A percentile compares a stretch with the other conserved stretches of the same genome.
These are phyloP conservation scores for Brachypodius melanocephalos DNA, from an alignment of 2,113 vertebrate species.

Conservation along the genomic window DNA sequence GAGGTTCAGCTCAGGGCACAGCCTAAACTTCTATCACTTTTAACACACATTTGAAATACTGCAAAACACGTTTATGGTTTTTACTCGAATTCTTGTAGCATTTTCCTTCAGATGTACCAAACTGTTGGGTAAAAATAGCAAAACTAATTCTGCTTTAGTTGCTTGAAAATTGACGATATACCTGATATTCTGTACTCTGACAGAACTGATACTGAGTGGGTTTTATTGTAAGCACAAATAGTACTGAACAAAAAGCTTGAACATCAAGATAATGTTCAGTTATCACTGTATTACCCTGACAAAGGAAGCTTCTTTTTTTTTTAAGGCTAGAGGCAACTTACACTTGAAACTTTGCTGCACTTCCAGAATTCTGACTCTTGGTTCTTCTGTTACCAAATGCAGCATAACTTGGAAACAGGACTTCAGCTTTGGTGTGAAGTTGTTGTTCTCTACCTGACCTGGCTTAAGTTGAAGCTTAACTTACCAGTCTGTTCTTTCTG, in stretches of 20 bases:
- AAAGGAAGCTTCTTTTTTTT: not conserved
- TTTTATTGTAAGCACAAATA: not conserved
- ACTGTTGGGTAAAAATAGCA: not conserved
- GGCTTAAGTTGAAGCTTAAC: not conserved
- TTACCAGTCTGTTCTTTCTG: not conserved
- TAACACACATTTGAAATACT: not conserved
- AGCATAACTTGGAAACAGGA: not conserved
- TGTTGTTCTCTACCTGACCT: not conserved
- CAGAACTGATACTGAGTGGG: not conserved
- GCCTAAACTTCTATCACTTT: not conserved
- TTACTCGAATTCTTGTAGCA: not conserved
- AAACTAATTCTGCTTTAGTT: not conserved
- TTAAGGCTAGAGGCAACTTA: not conserved
- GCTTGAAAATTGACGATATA: not conserved
- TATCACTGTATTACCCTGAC: not conserved
- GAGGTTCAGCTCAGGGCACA: constrained; percentile 2
- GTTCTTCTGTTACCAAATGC: not conserved
- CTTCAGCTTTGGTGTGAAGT: not conserved
- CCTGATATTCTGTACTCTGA: not conserved
- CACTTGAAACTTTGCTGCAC: not conserved
- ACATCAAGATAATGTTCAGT: not conserved
- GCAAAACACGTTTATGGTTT: not conserved
- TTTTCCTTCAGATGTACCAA: not conserved
- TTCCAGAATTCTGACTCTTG: not conserved
- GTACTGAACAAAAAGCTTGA: not conserved